Evolutionary conservation across 2,113 vertebrate species (phyloP).

Genomic region (Turnix velox): DNA sequence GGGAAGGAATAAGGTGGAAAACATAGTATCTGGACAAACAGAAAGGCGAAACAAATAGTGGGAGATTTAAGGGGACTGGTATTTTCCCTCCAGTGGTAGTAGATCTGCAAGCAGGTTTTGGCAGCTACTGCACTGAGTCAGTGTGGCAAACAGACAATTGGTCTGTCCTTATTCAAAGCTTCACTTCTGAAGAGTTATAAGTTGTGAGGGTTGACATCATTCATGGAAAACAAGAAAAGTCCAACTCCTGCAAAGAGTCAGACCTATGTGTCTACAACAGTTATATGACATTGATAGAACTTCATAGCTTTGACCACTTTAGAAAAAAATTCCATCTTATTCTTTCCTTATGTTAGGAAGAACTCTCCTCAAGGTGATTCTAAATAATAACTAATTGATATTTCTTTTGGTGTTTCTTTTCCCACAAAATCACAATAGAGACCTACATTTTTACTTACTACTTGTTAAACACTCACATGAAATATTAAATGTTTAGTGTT

Average conservation of each 20-base stretch:
- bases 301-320: neutral
- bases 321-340: no score
- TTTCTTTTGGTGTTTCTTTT: neutral
- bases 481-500: neutral
- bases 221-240: neutral
- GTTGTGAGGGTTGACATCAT: neutral
- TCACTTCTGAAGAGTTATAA: neutral
- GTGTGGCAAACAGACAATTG: neutral
- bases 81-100: neutral
- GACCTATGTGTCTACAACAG: neutral
- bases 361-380: neutral
- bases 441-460: neutral
- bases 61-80: neutral
- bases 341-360: neutral
- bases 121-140: neutral
- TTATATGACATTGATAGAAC: neutral
- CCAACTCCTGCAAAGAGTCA: neutral
- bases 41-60: neutral
- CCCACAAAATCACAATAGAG: neutral
- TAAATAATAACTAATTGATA: neutral
- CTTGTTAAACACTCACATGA: neutral
- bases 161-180: neutral
- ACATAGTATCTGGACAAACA: neutral
- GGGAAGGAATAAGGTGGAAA: neutral
- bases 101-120: neutral